These are phyloP conservation scores for Azemiops feae DNA, from an alignment of 2,113 vertebrate genomes.

Conservation along the genomic window DNA sequence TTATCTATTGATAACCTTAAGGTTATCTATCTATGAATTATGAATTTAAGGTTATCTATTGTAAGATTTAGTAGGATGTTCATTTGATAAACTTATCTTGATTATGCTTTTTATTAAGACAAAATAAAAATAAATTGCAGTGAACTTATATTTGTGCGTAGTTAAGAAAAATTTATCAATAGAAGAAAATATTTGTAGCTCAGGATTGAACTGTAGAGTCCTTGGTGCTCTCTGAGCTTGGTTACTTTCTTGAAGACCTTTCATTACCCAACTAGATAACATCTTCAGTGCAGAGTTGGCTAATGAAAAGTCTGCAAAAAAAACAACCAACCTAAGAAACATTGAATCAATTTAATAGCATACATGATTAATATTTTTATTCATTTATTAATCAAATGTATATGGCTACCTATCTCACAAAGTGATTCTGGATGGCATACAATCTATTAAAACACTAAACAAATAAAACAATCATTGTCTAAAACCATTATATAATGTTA, in stretches of 20 bases:
- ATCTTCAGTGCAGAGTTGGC: background rate
- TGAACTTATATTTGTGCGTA: conserved; percentile 20
- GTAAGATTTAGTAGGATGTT: conserved; percentile 37
- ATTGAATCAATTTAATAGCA: conserved; percentile 46
- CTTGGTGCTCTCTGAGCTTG: background rate
- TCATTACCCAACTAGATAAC: background rate
- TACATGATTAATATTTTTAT: background rate
- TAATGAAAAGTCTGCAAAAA: background rate
- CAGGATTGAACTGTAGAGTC: background rate
- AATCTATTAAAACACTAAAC: background rate
- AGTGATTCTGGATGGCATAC: background rate
- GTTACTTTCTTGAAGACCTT: background rate
- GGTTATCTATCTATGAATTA: too few relatives aligned
- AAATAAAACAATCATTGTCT: background rate
- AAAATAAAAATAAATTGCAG: conserved; percentile 29
- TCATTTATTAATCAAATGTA: background rate
- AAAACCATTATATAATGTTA: background rate
- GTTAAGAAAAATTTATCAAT: background rate
- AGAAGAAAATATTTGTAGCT: background rate
- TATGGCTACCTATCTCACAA: background rate
- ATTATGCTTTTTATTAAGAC: conserved; percentile 34
- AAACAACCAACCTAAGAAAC: background rate
- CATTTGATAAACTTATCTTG: background rate
- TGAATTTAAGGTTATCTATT: too few relatives aligned
- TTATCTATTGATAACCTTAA: too few relatives aligned